Conservation (phyloP, 2,797 vertebrate genomes). For the Cynopterus sphinx region DNA sequence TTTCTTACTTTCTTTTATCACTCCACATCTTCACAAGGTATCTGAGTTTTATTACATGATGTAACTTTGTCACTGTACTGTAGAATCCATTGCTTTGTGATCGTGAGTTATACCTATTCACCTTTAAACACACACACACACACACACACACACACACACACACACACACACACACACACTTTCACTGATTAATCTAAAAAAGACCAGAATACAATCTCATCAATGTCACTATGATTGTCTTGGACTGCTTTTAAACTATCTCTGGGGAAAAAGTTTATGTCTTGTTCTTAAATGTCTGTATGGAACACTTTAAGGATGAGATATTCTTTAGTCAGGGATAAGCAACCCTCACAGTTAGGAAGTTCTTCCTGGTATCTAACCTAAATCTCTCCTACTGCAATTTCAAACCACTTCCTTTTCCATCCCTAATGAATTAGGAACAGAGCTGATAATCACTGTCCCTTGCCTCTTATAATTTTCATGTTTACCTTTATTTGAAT, state of each 20-base stretch:
- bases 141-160: not conserved
- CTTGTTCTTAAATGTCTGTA: conserved; percentile 13
- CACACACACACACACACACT: not conserved
- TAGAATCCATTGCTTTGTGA: conserved; percentile 4
- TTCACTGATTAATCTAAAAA: not conserved
- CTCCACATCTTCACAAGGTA: not conserved
- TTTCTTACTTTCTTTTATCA: not conserved
- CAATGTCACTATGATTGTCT: not conserved
- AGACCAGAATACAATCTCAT: not conserved
- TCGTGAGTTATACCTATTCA: not conserved
- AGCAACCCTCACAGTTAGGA: not conserved
- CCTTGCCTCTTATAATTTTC: conserved; percentile 26
- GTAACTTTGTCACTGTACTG: not conserved
- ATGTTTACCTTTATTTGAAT: conserved; percentile 23
- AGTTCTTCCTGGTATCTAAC: conserved; percentile 65
- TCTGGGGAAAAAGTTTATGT: not conserved
- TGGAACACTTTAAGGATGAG: conserved; percentile 28
- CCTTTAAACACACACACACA: not conserved
- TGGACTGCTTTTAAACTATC: conserved; percentile 5
- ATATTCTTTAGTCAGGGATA: conserved; percentile 7
- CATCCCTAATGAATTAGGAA: conserved; percentile 45
- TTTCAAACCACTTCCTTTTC: conserved; percentile 68
- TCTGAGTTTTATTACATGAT: not conserved
- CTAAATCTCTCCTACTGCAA: conserved; percentile 68
- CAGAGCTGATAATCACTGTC: conserved; percentile 44